Conservation (phyloP, 2,113 vertebrate genomes). For the Gobio gobio region DNA sequence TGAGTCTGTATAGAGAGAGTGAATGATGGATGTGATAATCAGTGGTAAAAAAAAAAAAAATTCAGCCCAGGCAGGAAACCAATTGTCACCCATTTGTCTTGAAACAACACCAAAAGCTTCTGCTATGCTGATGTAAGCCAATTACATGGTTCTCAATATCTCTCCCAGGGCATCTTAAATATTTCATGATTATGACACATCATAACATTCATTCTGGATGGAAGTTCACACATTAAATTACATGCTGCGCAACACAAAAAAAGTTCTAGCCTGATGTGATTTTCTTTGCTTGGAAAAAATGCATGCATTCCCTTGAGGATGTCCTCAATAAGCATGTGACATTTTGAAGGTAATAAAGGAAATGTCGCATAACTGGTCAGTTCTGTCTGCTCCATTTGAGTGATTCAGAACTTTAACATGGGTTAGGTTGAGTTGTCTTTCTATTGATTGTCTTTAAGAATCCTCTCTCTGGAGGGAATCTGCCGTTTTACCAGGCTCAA, state of each 20-base stretch:
- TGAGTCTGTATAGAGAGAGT: not conserved
- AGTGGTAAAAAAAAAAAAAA: not conserved
- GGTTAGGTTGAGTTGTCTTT: not conserved
- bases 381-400: slow-evolving; percentile 12
- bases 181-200: slow-evolving; percentile 28
- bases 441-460: not conserved
- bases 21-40: slow-evolving; percentile 10
- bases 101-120: slow-evolving; percentile 13
- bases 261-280: slow-evolving; percentile 16
- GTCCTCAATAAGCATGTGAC: slow-evolving; percentile 14
- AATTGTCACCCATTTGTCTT: slow-evolving; percentile 20
- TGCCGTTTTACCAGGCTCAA: not conserved
- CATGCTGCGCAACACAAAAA: not conserved
- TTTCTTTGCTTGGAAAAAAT: slow-evolving; percentile 1
- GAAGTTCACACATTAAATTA: slow-evolving; percentile 24
- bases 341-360: slow-evolving; percentile 24
- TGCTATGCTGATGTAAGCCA: slow-evolving; percentile 29
- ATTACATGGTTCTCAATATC: slow-evolving; percentile 17
- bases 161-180: slow-evolving; percentile 25
- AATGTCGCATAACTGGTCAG: not conserved
- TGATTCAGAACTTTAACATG: slow-evolving; percentile 7
- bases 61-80: slow-evolving; percentile 7
- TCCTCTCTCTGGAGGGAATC: not conserved
- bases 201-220: slow-evolving; percentile 20
- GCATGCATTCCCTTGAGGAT: not conserved